Base-by-base conservation (phyloP, 2,797 vertebrate species). In the Eremophila alpestris region DNA sequence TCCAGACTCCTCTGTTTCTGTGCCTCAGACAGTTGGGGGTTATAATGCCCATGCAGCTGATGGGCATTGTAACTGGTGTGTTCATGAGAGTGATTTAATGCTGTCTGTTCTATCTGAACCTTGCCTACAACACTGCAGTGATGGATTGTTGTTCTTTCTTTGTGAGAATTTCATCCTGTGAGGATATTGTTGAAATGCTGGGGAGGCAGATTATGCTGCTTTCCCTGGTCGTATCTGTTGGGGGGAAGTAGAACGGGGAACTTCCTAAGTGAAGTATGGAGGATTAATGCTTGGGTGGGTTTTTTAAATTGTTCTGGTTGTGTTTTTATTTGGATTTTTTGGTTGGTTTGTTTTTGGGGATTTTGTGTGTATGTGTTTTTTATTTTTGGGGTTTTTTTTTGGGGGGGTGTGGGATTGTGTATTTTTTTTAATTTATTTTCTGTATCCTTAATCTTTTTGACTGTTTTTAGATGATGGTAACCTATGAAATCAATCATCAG, bases 161-260 rank as follows among this genome's bases (percentile, higher is more conserved):
- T 36, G 29, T 62, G 54, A 63, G 77, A 81, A 58, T 59, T 58
- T 71, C 23, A 32, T 13, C 36, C 43, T 54, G 16, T 59, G 43
- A 77, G 20, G 21, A 19, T 87, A n/a, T 7, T 65, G 45, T 38
- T 7, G 4, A 52, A 75, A 51, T 59, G 13, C 7, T 58, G 20
- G n/a, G 15, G 30, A 59, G 29, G 34, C 8, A n/a, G 23, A 69
- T 60, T 24, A 13, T 21, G 27, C 32, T 19, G 7, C 38, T 75
- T 45, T 24, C 12, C 5, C 16, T 75, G 11, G 4, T 19, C 11
- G 1, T 26, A 4, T 9, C 2, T 40, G 14, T 10, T 69, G 6
- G 12, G 19, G 15, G 13, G 11, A 64, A 54, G 16, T 9, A 68
- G 36, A 62, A 51, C 15, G 8, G 36, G 11, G 4, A 9, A 24